phyloP scores from a whole-genome alignment of 2,113 vertebrate genomes.

The Callipepla californica region DNA sequence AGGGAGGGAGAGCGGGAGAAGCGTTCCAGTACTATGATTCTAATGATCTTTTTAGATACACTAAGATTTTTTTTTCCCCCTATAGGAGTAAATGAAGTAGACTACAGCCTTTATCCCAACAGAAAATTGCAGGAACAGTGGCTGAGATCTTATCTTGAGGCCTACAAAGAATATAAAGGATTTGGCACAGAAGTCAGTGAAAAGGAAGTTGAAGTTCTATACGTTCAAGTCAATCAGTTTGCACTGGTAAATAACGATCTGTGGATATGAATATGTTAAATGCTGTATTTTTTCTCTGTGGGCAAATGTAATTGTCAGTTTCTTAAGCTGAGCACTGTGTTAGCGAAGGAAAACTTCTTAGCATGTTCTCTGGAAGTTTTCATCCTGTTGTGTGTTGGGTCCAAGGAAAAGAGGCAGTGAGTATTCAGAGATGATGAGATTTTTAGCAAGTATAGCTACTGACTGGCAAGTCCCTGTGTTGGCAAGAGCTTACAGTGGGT shows the following conservation, averaged over 20 bases:
- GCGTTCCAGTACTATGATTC: neutral
- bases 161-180: constrained; percentile 92
- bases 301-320: neutral
- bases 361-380: neutral
- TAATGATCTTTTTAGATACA: neutral
- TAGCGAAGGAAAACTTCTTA: neutral
- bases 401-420: neutral
- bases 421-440: neutral
- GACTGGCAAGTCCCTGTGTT: neutral
- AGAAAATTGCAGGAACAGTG: constrained; percentile 90
- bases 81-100: constrained; percentile 94
- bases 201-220: constrained; percentile 90
- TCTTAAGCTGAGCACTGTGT: neutral
- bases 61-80: neutral
- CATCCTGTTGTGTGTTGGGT: neutral
- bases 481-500: neutral
- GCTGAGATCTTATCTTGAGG: constrained; percentile 92
- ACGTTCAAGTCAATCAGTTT: constrained; percentile 97
- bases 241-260: constrained; percentile 86
- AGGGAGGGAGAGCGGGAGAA: neutral
- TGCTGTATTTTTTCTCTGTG: neutral
- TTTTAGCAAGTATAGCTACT: neutral
- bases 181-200: constrained; percentile 85
- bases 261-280: neutral
- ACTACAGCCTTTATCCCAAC: constrained; percentile 92